These are phyloP conservation scores for Nestor notabilis DNA, from an alignment of 2,113 vertebrate species.

Conservation along the genomic window DNA sequence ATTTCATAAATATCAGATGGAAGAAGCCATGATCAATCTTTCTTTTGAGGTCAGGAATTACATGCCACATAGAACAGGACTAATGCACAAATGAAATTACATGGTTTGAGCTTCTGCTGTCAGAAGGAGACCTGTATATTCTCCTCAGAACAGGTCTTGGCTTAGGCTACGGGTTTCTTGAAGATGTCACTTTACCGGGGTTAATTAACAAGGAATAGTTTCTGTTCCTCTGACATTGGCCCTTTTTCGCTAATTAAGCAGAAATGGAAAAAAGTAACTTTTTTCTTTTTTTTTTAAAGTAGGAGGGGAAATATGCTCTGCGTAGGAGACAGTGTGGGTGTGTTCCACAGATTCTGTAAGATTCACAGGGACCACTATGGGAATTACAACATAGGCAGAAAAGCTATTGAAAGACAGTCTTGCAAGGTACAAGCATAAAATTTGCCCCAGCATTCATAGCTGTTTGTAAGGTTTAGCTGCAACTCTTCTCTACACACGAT, in stretches of 20 bases:
- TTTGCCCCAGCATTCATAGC: neutral
- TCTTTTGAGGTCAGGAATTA: neutral
- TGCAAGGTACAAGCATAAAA: neutral
- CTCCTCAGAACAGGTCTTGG: neutral
- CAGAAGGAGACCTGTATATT: neutral
- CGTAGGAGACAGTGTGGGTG: neutral
- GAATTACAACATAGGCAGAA: neutral
- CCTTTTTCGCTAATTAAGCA: neutral
- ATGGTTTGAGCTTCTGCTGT: neutral
- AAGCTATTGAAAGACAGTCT: neutral
- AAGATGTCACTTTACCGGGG: neutral
- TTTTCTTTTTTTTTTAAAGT: neutral
- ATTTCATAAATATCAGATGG: slow-evolving; percentile 63
- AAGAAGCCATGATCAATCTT: slow-evolving; percentile 18
- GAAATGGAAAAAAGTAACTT: neutral
- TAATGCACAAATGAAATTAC: neutral
- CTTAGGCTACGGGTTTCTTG: neutral
- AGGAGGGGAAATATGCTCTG: neutral
- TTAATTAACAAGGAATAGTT: neutral
- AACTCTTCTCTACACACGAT: neutral
- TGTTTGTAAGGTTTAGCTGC: neutral
- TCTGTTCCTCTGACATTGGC: neutral
- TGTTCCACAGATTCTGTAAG: neutral
- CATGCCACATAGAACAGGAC: neutral
- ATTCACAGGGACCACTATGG: neutral